Percentiles rank a stretch among this genome's conserved stretches.
Evolutionary conservation across 2,113 vertebrate species (phyloP).

Genomic region (Macquaria ambigua): DNA sequence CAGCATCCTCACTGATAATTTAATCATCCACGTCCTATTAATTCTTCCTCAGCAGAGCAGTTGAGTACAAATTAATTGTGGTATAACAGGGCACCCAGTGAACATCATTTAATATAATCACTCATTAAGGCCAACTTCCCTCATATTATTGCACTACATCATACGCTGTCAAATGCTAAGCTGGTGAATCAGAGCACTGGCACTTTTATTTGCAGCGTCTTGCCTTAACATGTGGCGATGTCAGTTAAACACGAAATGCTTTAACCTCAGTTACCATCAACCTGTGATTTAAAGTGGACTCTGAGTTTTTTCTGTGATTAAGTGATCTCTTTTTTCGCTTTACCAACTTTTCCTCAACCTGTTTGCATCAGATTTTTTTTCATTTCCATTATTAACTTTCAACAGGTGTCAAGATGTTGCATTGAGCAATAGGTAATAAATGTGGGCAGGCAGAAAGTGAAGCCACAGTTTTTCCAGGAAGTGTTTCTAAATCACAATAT

Average conservation of each 20-base stretch:
- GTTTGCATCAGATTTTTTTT: not conserved
- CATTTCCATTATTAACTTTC: not conserved
- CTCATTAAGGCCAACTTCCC: slow-evolving; percentile 27
- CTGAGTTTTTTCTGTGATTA: not conserved
- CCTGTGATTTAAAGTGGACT: not conserved
- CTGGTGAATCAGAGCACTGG: not conserved
- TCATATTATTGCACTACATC: slow-evolving; percentile 15
- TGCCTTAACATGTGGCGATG: slow-evolving; percentile 11
- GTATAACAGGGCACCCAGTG: slow-evolving; percentile 28
- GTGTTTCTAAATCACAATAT: not conserved
- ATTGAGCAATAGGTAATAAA: not conserved
- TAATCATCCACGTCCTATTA: slow-evolving; percentile 48
- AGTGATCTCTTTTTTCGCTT: not conserved
- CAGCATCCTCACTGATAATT: slow-evolving; percentile 36
- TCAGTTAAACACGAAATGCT: not conserved
- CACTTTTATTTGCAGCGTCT: not conserved
- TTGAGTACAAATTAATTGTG: slow-evolving; percentile 50
- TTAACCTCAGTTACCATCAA: not conserved
- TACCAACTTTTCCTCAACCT: not conserved
- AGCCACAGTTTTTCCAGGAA: not conserved
- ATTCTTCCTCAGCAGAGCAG: slow-evolving; percentile 48
- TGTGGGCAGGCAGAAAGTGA: not conserved
- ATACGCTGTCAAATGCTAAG: slow-evolving; percentile 15
- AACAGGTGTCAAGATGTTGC: not conserved
- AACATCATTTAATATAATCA: slow-evolving; percentile 47